Evolutionary conservation across 2,888 invertebrate species (phyloP).

Genomic region (Galerucella calmariensis): DNA sequence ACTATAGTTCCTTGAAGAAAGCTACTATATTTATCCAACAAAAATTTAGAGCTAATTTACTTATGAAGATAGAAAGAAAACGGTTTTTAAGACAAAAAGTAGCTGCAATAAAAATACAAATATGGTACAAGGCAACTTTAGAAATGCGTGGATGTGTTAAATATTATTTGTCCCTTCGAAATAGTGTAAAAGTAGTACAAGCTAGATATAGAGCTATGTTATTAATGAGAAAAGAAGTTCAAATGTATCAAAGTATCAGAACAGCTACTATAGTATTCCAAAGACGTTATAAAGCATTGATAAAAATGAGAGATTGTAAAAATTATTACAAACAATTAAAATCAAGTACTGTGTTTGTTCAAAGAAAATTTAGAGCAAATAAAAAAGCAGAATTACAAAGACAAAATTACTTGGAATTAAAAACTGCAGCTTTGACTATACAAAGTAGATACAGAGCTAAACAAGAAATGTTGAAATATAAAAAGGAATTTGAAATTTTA

Average conservation of each 20-base stretch:
- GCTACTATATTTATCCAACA: constrained; percentile 65
- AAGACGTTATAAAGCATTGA: constrained; percentile 61
- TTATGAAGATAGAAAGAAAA: constrained; percentile 57
- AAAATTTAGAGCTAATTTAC: constrained; percentile 62
- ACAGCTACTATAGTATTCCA: constrained; percentile 52
- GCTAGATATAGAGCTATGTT: constrained; percentile 46
- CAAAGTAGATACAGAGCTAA: constrained; percentile 66
- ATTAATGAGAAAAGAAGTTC: constrained; percentile 55
- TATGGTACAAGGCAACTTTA: constrained; percentile 38
- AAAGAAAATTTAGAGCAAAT: constrained; percentile 67
- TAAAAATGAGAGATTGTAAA: constrained; percentile 58
- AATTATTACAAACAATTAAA: constrained; percentile 59
- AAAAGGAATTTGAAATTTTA: constrained; percentile 47
- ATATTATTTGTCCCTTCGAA: constrained; percentile 41
- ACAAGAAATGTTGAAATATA: constrained; percentile 51
- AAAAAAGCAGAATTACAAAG: constrained; percentile 58
- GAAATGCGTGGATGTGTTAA: constrained; percentile 39
- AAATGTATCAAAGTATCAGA: constrained; percentile 58
- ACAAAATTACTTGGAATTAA: constrained; percentile 37
- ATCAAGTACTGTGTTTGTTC: constrained; percentile 64
- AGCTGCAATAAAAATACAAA: constrained; percentile 60
- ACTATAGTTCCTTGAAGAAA: constrained; percentile 49
- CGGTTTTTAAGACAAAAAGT: constrained; percentile 59
- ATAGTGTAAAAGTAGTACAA: constrained; percentile 34
- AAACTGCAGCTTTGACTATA: constrained; percentile 58